Percentiles rank a stretch among this genome's conserved stretches.
phyloP scores from a whole-genome alignment of 2,113 vertebrate genomes.

The Hydrochoerus hydrochaeris region DNA sequence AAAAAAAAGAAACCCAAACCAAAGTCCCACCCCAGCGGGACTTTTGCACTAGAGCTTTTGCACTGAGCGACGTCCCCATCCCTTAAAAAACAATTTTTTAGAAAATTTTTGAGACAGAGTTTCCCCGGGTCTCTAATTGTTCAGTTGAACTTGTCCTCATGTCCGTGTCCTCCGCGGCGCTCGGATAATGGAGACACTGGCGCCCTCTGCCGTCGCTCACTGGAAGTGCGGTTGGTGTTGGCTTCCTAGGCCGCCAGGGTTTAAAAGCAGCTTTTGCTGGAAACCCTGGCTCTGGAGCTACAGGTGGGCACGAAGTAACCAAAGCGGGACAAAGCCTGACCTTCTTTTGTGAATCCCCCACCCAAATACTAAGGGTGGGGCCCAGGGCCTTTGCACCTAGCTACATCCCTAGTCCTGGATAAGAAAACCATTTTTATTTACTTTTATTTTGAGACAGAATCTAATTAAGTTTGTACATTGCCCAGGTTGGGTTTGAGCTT shows the following conservation, averaged over 20 bases:
- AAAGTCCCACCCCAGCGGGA: background rate
- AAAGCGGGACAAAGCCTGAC: too few species aligned
- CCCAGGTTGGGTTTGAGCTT: background rate
- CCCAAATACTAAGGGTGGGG: too few species aligned
- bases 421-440: background rate
- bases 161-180: too few species aligned
- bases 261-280: background rate
- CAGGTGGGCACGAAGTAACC: background rate
- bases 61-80: too few species aligned
- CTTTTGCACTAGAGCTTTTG: background rate
- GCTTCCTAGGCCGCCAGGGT: too few species aligned
- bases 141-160: too few species aligned
- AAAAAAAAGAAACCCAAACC: background rate
- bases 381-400: background rate
- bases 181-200: too few species aligned
- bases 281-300: background rate
- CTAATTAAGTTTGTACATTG: background rate
- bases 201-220: background rate
- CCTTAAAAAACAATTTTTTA: too few species aligned
- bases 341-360: too few species aligned
- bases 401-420: background rate
- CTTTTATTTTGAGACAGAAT: background rate
- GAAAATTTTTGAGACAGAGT: too few species aligned
- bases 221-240: background rate
- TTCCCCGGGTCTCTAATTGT: too few species aligned